Base-by-base conservation (phyloP, 64 coral and sea anemone species). In the Acropora yongei region DNA sequence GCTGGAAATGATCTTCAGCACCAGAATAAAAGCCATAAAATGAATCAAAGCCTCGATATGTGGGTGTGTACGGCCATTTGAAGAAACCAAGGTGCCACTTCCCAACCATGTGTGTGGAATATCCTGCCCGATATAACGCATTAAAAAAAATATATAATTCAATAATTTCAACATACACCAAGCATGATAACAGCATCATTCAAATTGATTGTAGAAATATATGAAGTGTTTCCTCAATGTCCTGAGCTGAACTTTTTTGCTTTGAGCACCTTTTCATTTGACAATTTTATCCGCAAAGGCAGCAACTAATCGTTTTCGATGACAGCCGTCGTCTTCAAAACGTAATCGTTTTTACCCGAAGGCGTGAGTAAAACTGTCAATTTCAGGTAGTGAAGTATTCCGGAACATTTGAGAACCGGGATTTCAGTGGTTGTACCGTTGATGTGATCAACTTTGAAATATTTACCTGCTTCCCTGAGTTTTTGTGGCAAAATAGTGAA, bases 71-170 rank as follows among this genome's bases (percentile, higher is more conserved):
- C 2, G 80, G 66, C 89, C 89, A 91, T 65, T 84, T 51, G 47
- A 44, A 84, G 49, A 50, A 91, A 30, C 89, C 89, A 74, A 91
- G n/a, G 55, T 91, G 80, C 89, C 89, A 91, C 41, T 91, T 91
- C 42, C 89, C 89, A 66, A 91, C 89, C 11, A 91, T 76, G 51
- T 91, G 89, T 6, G 79, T 91, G 18, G 80, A 20, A 19, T 91
- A 91, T 18, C 89, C 89, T 91, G 13, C n/a, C 4, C 3, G 45
- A 9, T 6, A 30, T 30, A 30, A 30, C 30, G 30, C 13, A 83
- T n/a, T 11, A 43, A 61, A 9, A 14, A 60, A 82, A 61, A 8
- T 30, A 0, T 2, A 11, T 73, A 0, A 40, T 76, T 44, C 4
- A 45, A 9, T 76, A 68, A 68, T 16, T 68, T 11, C 3, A 68